A percentile compares a stretch with the other conserved stretches of the same genome.
Conservation (phyloP, 2,113 vertebrate genomes). For the Heloderma charlesbogerti region DNA sequence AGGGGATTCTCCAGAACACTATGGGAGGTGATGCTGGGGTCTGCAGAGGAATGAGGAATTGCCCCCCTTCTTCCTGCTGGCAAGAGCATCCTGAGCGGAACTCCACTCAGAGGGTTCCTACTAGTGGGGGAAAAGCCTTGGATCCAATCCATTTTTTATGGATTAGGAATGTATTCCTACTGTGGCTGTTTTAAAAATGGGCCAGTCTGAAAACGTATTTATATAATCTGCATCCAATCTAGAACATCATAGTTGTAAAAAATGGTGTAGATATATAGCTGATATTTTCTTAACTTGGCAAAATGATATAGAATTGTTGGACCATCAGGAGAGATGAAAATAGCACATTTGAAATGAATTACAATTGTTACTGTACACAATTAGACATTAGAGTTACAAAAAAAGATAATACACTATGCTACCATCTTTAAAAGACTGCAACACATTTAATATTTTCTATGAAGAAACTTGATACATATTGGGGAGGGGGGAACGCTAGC, state of each 20-base stretch:
- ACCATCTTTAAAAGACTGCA: not conserved
- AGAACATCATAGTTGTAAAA: not conserved
- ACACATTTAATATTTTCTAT: not conserved
- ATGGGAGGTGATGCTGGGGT: too few species aligned
- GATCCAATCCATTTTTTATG: not conserved
- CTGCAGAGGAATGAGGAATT: too few species aligned
- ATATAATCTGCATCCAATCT: not conserved
- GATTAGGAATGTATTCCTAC: not conserved
- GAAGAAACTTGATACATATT: not conserved
- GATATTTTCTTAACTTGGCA: not conserved
- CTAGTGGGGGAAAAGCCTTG: too few species aligned
- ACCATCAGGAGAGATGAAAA: not conserved
- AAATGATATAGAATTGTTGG: not conserved
- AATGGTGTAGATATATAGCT: not conserved
- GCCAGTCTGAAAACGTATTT: not conserved
- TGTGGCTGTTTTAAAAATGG: not conserved
- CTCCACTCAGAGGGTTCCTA: too few species aligned
- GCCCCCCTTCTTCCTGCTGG: too few species aligned
- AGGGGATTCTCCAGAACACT: too few species aligned
- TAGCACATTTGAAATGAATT: not conserved
- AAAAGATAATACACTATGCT: not conserved
- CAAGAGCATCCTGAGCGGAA: too few species aligned
- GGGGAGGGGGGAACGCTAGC: not conserved
- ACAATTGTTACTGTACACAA: not conserved
- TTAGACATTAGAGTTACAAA: not conserved